phyloP scores from a whole-genome alignment of 2,888 invertebrate species.

The Maniola hyperantus region DNA sequence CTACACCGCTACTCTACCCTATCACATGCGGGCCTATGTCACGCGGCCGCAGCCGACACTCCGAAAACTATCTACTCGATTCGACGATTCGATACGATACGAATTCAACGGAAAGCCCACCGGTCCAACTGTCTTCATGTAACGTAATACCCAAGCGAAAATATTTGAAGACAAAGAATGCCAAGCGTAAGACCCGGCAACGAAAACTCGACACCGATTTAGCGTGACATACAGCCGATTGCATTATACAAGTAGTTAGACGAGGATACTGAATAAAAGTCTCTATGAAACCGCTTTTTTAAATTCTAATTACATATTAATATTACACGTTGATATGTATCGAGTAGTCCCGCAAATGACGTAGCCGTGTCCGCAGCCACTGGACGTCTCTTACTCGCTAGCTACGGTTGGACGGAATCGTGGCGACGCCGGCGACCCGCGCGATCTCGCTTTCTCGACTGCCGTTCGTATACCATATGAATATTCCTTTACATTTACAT shows the following conservation, averaged over 20 bases:
- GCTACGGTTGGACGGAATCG: conserved; percentile 84
- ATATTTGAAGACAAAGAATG: conserved; percentile 44
- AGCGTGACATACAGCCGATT: conserved; percentile 80
- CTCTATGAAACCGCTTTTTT: conserved; percentile 81
- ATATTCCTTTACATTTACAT: background rate
- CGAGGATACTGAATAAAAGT: conserved; percentile 81
- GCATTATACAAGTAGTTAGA: conserved; percentile 72
- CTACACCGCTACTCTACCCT: conserved; percentile 78
- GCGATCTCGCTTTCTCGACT: conserved; percentile 39
- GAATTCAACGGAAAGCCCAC: conserved; percentile 60
- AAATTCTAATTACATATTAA: conserved; percentile 82
- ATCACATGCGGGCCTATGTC: conserved; percentile 80
- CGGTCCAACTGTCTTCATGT: conserved; percentile 11
- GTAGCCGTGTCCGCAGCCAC: conserved; percentile 82
- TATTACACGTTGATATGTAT: conserved; percentile 88
- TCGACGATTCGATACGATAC: conserved; percentile 68
- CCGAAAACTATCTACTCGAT: conserved; percentile 68
- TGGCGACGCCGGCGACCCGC: conserved; percentile 72
- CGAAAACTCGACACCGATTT: conserved; percentile 51
- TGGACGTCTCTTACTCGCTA: conserved; percentile 83
- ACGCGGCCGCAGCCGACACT: conserved; percentile 62
- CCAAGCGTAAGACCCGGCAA: conserved; percentile 64
- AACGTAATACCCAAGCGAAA: conserved; percentile 40
- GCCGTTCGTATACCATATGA: conserved; percentile 5
- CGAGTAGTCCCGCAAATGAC: conserved; percentile 86